A percentile compares a stretch with the other conserved stretches of the same genome.
Evolutionary conservation across 1,140 invertebrate species (phyloP).

Genomic region (Heliothis virescens): DNA sequence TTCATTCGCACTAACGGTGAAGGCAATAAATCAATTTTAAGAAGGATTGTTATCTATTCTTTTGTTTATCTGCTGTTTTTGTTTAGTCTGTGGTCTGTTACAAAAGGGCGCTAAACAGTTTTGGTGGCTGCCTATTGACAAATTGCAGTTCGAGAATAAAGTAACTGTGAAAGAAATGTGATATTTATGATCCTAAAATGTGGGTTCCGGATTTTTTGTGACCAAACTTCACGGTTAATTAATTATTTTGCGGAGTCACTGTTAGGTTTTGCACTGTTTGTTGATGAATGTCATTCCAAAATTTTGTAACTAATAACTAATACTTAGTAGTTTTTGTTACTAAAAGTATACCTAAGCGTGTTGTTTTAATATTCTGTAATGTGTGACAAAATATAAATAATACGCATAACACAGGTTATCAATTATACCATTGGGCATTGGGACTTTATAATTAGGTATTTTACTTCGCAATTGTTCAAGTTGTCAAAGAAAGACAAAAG

Average conservation of each 20-base stretch:
- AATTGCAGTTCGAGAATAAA: slow-evolving; percentile 59
- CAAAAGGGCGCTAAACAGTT: slow-evolving; percentile 53
- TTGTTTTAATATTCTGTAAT: too few species aligned
- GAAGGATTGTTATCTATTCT: slow-evolving; percentile 70
- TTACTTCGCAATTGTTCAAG: too few species aligned
- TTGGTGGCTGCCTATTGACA: slow-evolving; percentile 61
- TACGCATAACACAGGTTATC: too few species aligned
- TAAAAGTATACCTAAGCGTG: too few species aligned
- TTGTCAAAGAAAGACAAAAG: too few species aligned
- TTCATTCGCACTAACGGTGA: slow-evolving; percentile 50
- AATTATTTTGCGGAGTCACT: background rate
- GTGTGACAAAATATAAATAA: too few species aligned
- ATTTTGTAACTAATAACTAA: too few species aligned
- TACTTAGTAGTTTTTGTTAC: too few species aligned
- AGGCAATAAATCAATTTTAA: slow-evolving; percentile 66
- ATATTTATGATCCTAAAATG: slow-evolving; percentile 60
- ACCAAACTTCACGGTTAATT: background rate
- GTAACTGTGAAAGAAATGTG: slow-evolving; percentile 56
- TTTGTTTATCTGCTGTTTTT: slow-evolving; percentile 62
- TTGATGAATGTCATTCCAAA: too few species aligned
- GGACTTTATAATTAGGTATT: too few species aligned
- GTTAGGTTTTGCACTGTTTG: background rate
- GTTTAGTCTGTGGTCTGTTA: slow-evolving; percentile 51
- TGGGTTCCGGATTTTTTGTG: slow-evolving; percentile 44
- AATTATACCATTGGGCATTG: too few species aligned